Base-by-base conservation (phyloP, 2,888 invertebrate species). In the Orthosia incerta region DNA sequence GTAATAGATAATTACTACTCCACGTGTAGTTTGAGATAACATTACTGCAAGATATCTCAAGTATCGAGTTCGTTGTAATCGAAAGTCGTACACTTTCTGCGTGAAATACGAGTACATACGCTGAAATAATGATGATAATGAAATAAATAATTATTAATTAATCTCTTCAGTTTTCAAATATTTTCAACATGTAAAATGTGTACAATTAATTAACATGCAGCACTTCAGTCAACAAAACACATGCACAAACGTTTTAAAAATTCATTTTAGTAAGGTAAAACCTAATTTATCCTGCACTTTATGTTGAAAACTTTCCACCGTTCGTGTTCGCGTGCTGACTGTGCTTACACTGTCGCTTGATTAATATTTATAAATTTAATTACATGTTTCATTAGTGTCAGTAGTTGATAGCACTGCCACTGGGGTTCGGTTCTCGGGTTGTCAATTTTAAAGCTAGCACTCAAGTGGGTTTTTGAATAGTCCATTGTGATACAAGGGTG, bases 331-430 rank as follows among this genome's bases (percentile, higher is more conserved):
- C 91, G 92, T 90, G 91, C 80, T 55, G 48, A 67, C 83, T 69
- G 80, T 80, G 84, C 80, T 89, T 88, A 87, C 86, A 86, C 82
- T 85, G 86, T 84, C 85, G 75, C 85, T 87, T 91, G 91, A 93
- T 94, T 94, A 94, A 93, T 94, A 94, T 93, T 93, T 92, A 94
- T 93, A 93, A 92, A 92, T 92, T 93, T 93, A 94, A 94, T 94
- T 92, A 93, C 90, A 86, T 81, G 86, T 89, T 90, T 91, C 88
- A 88, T 87, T 89, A 86, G 86, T 73, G 83, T 69, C 65, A 59
- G 46, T 51, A 15, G 79, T 67, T 82, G 83, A 79, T 79, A 73
- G 79, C 73, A 56, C 59, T 68, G 51, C 78, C 79, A 56, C 59
- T 68, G 51, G 82, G 79, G 79, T 80, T 80, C 16, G 69, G 69